A percentile compares a stretch with the other conserved stretches of the same genome.
Conservation (phyloP, 2,888 invertebrate genomes). For the Griposia aprilina region DNA sequence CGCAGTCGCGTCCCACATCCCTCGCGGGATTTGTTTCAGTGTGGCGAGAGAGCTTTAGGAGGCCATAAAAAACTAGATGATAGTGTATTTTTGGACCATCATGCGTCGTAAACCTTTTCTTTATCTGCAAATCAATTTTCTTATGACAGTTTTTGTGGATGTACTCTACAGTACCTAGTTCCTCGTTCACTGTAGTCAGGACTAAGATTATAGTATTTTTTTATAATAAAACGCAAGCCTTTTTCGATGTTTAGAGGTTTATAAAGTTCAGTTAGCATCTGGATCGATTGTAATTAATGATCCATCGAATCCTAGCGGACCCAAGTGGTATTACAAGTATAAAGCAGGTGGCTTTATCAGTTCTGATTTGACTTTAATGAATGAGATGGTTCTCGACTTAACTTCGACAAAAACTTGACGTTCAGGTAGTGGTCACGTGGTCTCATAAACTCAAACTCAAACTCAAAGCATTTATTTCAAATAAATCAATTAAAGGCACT, state of each 20-base stretch:
- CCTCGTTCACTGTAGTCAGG: not conserved
- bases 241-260: not conserved
- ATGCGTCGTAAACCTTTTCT: not conserved
- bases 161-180: not conserved
- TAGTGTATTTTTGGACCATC: not conserved
- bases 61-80: not conserved
- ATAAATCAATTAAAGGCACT: too few relatives aligned
- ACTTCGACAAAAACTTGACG: not conserved
- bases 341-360: not conserved
- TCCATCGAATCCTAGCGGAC: not conserved
- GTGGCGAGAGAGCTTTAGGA: not conserved
- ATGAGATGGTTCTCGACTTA: not conserved
- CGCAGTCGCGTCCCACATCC: not conserved
- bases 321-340: conserved; percentile 18
- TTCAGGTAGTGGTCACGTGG: not conserved
- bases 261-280: conserved; percentile 4
- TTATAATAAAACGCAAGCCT: too few relatives aligned
- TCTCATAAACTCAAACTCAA: too few relatives aligned
- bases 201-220: not conserved
- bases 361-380: not conserved
- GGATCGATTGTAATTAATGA: not conserved
- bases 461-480: too few relatives aligned
- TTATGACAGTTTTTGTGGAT: not conserved
- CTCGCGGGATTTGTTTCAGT: not conserved
- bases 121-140: not conserved